Evolutionary conservation across 2,888 invertebrate species (phyloP), one percentile per base, ranked within the genome.

Genomic region (Orthonevra nobilis): DNA sequence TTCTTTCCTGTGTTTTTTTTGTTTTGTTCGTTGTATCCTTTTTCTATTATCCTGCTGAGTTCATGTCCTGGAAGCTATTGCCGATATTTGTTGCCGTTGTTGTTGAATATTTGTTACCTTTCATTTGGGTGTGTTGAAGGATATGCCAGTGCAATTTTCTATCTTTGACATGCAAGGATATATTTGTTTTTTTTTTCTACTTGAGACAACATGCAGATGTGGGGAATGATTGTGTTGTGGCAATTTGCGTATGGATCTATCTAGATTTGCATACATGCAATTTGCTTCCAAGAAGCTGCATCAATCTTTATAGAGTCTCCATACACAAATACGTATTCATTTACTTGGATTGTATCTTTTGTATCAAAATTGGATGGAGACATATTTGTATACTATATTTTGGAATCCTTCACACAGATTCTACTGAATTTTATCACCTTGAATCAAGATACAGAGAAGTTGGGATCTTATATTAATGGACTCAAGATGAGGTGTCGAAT

Each of bases 31-130:
- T 26, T 20, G 12, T 20, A 5, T 60, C 15, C n/a, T 52, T 28
- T 56, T 56, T 42, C 32, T 30, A 63, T 52, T 74, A 52, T 26
- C 30, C 44, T 77, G 50, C 19, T 23, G 50, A 52, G 42, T 66
- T 58, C 61, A 66, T 54, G 64, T 40, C 32, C 46, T 28, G 48
- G 32, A 30, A 46, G 50, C 23, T 64, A 61, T 61, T 61, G 56
- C 12, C 44, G 50, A 63, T 70, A 48, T 61, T 75, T 69, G 54
- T 44, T 77, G 50, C 17, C 19, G 12, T 54, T 69, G 70, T 63
- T 79, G 58, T 54, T 72, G 58, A 64, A 52, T 58, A 44, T 52
- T 64, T 70, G 70, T 64, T 70, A 50, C 40, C 15, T 74, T 68
- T 50, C 50, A 36, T 23, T 5, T 36, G 63, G 36, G 20, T 68